Percentiles rank a stretch among this genome's conserved stretches.
Conservation (phyloP, 2,888 invertebrate genomes). For the Agriopis aurantiaria region DNA sequence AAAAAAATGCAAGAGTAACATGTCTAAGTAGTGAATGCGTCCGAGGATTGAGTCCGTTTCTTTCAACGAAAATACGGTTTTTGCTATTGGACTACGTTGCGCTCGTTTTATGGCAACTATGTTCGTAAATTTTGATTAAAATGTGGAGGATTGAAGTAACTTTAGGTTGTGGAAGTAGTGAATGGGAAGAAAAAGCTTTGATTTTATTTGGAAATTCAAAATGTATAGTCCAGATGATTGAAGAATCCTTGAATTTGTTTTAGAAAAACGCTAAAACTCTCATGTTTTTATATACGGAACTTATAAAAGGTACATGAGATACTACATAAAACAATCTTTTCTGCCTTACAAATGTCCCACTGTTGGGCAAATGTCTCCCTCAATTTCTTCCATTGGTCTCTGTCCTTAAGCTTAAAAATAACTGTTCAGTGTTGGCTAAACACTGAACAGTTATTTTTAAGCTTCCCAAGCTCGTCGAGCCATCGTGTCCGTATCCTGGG, state of each 20-base stretch:
- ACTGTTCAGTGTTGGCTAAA: too few species aligned
- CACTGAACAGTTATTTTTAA: too few species aligned
- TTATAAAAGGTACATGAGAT: too few species aligned
- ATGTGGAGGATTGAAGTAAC: conserved; percentile 17
- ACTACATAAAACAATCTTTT: too few species aligned
- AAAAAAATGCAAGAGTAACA: not conserved
- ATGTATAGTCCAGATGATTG: too few species aligned
- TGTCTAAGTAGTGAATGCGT: not conserved
- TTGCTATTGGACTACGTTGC: conserved; percentile 21
- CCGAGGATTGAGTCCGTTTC: conserved; percentile 9
- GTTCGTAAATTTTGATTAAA: conserved; percentile 27
- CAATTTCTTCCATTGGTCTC: too few species aligned
- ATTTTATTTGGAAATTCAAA: not conserved
- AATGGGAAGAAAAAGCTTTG: conserved; percentile 5
- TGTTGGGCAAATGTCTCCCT: too few species aligned
- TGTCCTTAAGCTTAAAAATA: too few species aligned
- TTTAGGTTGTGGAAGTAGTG: conserved; percentile 6
- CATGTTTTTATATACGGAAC: too few species aligned
- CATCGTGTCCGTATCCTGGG: too few species aligned
- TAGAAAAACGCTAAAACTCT: not conserved
- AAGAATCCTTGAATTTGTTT: not conserved
- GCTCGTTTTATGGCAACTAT: conserved; percentile 26
- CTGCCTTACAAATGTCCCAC: not conserved
- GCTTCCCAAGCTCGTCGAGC: too few species aligned
- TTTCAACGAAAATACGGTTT: conserved; percentile 33